phyloP scores from a whole-genome alignment of 2,113 vertebrate species.

The Pygoscelis antarcticus region DNA sequence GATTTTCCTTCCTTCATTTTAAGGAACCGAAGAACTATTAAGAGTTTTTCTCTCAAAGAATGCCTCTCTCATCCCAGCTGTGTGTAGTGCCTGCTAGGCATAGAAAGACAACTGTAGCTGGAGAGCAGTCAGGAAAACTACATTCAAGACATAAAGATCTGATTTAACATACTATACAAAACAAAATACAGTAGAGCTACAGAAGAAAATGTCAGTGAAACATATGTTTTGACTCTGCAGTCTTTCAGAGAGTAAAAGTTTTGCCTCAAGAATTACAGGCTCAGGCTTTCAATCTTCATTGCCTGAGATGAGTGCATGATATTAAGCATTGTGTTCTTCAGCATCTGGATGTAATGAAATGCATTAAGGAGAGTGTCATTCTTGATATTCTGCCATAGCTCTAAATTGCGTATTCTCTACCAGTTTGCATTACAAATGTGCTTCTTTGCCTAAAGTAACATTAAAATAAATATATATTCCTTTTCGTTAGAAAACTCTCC shows the following conservation, averaged over 20 bases:
- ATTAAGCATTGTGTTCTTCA: slow-evolving; percentile 44
- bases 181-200: not conserved
- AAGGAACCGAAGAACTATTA: not conserved
- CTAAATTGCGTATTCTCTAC: slow-evolving; percentile 46
- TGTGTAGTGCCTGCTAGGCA: slow-evolving; percentile 1
- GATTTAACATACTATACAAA: not conserved
- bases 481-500: not conserved
- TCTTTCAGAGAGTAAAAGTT: slow-evolving; percentile 21
- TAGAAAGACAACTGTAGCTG: not conserved
- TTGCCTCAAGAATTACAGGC: slow-evolving; percentile 23
- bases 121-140: slow-evolving; percentile 8
- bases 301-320: slow-evolving; percentile 3
- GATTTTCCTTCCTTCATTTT: slow-evolving; percentile 24
- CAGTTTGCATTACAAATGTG: slow-evolving; percentile 55
- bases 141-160: not conserved
- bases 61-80: not conserved
- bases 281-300: slow-evolving; percentile 43
- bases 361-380: slow-evolving; percentile 51
- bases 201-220: slow-evolving; percentile 9
- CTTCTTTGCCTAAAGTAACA: slow-evolving; percentile 52
- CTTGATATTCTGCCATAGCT: slow-evolving; percentile 47
- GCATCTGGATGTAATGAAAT: slow-evolving; percentile 54
- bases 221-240: slow-evolving; percentile 25
- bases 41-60: slow-evolving; percentile 30
- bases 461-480: slow-evolving; percentile 20